Conservation (phyloP, 2,888 invertebrate genomes). For the Phrixothrix hirtus region DNA sequence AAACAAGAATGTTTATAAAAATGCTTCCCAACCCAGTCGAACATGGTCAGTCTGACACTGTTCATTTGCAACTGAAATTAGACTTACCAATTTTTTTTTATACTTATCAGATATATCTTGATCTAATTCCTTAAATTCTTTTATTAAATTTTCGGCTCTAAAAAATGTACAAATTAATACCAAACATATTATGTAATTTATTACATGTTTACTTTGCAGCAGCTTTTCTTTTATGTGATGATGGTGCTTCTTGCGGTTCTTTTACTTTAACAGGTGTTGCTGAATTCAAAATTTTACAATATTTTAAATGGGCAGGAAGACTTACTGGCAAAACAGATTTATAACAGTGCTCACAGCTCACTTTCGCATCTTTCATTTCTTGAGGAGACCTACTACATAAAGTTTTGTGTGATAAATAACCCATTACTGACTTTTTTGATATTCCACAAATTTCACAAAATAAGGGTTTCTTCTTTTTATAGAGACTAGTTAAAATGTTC, state of each 20-base stretch:
- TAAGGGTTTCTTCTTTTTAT: conserved; percentile 55
- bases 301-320: conserved; percentile 25
- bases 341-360: conserved; percentile 32
- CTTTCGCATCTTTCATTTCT: conserved; percentile 28
- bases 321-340: conserved; percentile 23
- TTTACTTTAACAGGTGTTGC: background rate
- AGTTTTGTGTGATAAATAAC: conserved; percentile 60
- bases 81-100: background rate
- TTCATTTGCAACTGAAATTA: too few relatives aligned
- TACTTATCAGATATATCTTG: too few relatives aligned
- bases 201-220: conserved; percentile 52
- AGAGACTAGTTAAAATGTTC: conserved; percentile 55
- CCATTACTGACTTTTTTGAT: conserved; percentile 54
- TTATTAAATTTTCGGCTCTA: conserved; percentile 18
- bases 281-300: conserved; percentile 1
- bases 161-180: conserved; percentile 6
- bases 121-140: conserved; percentile 3
- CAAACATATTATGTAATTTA: background rate
- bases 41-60: too few relatives aligned
- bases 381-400: conserved; percentile 29
- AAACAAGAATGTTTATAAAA: background rate
- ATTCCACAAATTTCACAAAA: conserved; percentile 61
- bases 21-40: too few relatives aligned
- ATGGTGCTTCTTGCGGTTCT: background rate
- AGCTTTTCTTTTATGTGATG: conserved; percentile 51